Evolutionary conservation across 2,113 vertebrate genomes (phyloP).

Genomic region (Xenopus laevis): DNA sequence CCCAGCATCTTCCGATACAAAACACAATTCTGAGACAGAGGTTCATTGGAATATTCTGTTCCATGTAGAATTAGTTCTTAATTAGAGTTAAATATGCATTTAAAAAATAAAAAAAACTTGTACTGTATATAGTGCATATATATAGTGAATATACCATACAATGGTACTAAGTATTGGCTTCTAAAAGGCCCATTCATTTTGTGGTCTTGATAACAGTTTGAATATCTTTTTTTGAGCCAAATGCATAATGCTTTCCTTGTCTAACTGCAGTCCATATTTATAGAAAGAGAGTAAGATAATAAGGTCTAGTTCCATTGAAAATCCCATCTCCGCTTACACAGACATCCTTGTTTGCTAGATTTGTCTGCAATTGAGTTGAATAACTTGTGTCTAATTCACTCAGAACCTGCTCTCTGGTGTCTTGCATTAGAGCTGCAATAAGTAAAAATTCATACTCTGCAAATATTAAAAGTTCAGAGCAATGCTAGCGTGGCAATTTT

Average conservation of each 20-base stretch:
- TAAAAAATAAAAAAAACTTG: too few species aligned
- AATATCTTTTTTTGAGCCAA: slow-evolving; percentile 35
- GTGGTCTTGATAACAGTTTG: slow-evolving; percentile 19
- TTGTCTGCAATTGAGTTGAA: slow-evolving; percentile 13
- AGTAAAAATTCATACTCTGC: neutral
- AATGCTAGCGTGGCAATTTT: neutral
- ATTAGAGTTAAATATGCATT: too few species aligned
- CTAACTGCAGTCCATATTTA: slow-evolving; percentile 24
- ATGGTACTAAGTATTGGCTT: neutral
- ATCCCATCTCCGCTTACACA: slow-evolving; percentile 28
- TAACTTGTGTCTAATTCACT: slow-evolving; percentile 26
- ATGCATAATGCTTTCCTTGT: slow-evolving; percentile 39
- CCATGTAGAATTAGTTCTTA: too few species aligned
- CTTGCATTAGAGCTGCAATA: neutral
- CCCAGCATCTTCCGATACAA: too few species aligned
- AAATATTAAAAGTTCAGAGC: slow-evolving; percentile 4
- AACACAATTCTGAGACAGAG: too few species aligned
- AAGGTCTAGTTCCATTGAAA: slow-evolving; percentile 39
- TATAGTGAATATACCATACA: too few species aligned
- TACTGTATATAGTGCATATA: too few species aligned
- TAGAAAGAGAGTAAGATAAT: slow-evolving; percentile 33
- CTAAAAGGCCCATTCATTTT: slow-evolving; percentile 30
- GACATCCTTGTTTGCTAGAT: slow-evolving; percentile 31
- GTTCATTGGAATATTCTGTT: too few species aligned
- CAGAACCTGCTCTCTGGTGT: slow-evolving; percentile 8